phyloP scores from a whole-genome alignment of 2,888 invertebrate species.

The Mythimna loreyi region DNA sequence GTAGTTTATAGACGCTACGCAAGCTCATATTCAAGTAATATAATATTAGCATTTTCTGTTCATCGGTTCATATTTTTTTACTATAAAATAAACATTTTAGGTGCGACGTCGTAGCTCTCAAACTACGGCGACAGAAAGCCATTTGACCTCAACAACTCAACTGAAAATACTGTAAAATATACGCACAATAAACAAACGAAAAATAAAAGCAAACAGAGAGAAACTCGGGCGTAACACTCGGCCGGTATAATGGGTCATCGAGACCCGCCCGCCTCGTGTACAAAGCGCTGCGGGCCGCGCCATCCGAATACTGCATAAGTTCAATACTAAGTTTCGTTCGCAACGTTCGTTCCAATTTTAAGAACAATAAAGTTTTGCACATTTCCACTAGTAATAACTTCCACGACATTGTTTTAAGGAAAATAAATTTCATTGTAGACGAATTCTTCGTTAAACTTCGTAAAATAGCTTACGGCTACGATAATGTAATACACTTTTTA shows the following conservation, averaged over 20 bases:
- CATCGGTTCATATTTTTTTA: background rate
- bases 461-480: background rate
- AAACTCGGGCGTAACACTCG: slow-evolving; percentile 43
- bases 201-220: slow-evolving; percentile 33
- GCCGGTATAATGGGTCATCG: slow-evolving; percentile 43
- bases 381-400: slow-evolving; percentile 26
- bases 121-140: background rate
- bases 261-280: slow-evolving; percentile 35
- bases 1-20: slow-evolving; percentile 21
- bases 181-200: slow-evolving; percentile 25
- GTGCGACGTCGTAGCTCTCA: background rate
- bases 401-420: slow-evolving; percentile 23
- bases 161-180: slow-evolving; percentile 32
- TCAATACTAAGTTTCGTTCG: slow-evolving; percentile 35
- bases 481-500: background rate
- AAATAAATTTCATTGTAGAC: slow-evolving; percentile 11
- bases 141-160: slow-evolving; percentile 2
- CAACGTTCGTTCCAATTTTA: slow-evolving; percentile 40
- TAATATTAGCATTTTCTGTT: background rate
- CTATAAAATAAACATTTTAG: no score
- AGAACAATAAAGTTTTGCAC: slow-evolving; percentile 45
- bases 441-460: background rate
- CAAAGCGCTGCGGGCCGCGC: slow-evolving; percentile 11
- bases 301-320: slow-evolving; percentile 42
- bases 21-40: slow-evolving; percentile 1